Conservation (phyloP, 2,113 vertebrate genomes). For the Hydropotes inermis region DNA sequence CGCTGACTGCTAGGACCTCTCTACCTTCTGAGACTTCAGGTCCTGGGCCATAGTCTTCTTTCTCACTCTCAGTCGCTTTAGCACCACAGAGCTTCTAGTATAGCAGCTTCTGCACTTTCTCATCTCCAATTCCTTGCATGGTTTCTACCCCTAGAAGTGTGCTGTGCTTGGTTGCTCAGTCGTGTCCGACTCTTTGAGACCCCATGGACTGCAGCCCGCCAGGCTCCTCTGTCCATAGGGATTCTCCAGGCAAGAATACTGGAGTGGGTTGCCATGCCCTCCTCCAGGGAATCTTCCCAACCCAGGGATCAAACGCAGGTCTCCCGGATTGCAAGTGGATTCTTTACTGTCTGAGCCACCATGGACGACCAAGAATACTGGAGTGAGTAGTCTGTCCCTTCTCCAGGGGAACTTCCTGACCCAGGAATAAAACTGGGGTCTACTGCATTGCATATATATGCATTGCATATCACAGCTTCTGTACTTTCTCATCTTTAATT, state of each 20-base stretch:
- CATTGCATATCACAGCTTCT: not conserved
- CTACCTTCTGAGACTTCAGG: too few species aligned
- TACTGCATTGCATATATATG: not conserved
- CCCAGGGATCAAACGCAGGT: not conserved
- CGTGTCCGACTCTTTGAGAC: not conserved
- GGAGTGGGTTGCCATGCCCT: not conserved
- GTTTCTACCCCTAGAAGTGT: too few species aligned
- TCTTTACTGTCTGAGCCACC: not conserved
- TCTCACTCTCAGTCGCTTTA: too few species aligned
- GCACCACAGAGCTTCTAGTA: too few species aligned
- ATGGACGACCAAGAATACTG: not conserved
- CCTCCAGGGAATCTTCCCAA: not conserved
- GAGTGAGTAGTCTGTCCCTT: not conserved
- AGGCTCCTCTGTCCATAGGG: not conserved
- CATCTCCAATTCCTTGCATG: too few species aligned
- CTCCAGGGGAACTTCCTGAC: not conserved
- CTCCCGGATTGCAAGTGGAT: not conserved
- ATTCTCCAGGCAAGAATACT: not conserved
- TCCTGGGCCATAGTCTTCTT: too few species aligned
- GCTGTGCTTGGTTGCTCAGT: not conserved
- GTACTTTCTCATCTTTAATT: not conserved
- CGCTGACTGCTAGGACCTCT: too few species aligned
- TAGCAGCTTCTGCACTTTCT: too few species aligned
- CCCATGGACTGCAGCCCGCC: not conserved
- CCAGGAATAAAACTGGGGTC: not conserved